These are phyloP conservation scores for Pantherophis guttatus DNA, from an alignment of 2,113 vertebrate genomes.

Conservation along the genomic window DNA sequence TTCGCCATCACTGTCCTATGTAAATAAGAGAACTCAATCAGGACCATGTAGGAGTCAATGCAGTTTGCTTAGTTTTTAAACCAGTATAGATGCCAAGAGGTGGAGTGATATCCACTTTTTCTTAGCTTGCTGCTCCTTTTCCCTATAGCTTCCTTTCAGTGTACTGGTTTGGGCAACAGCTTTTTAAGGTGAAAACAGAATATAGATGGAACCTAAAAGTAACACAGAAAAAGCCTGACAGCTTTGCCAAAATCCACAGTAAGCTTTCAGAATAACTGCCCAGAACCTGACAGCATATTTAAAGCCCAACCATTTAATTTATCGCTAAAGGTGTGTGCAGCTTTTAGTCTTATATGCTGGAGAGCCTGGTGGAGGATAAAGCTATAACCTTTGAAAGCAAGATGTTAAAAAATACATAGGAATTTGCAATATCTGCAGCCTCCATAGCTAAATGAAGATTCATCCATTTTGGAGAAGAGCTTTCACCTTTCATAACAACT, in stretches of 20 bases:
- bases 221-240: neutral
- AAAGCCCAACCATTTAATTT: neutral
- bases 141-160: conserved; percentile 46
- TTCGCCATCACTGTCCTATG: neutral
- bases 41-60: neutral
- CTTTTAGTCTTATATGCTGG: neutral
- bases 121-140: conserved; percentile 41
- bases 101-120: conserved; percentile 23
- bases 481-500: neutral
- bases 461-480: neutral
- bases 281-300: neutral
- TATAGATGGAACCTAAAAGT: neutral
- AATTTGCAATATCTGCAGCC: neutral
- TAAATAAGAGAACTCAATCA: neutral
- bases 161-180: conserved; percentile 21
- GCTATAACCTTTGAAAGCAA: neutral
- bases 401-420: neutral
- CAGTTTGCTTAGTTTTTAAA: conserved; percentile 10
- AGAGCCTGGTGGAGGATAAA: neutral
- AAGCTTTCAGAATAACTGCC: neutral
- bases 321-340: neutral
- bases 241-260: neutral
- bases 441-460: neutral
- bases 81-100: conserved; percentile 41
- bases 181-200: neutral